Evolutionary conservation across 2,113 vertebrate genomes (phyloP).

Genomic region (Pipra filicauda): DNA sequence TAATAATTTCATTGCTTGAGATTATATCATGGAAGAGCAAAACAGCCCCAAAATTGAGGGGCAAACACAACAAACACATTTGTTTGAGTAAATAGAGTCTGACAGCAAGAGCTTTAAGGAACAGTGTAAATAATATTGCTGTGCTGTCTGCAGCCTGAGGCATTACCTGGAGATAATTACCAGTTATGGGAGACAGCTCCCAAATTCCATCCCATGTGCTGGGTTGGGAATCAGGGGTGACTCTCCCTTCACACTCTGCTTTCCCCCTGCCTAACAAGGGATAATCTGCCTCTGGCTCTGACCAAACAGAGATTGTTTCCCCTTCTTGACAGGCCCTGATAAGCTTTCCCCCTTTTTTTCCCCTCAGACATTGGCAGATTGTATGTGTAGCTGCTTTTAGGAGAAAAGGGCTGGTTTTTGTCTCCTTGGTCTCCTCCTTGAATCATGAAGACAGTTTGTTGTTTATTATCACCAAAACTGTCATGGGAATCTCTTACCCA

Average conservation of each 20-base stretch:
- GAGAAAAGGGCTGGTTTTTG: not conserved
- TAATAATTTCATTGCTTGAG: not conserved
- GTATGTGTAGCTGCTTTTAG: not conserved
- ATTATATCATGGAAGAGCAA: not conserved
- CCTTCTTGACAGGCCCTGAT: not conserved
- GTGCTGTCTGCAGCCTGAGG: not conserved
- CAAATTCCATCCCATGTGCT: not conserved
- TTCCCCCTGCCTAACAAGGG: not conserved
- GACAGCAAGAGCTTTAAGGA: not conserved
- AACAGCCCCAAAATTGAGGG: not conserved
- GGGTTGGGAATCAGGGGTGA: accelerated
- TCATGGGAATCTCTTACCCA: not conserved
- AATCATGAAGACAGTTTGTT: not conserved
- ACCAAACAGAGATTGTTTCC: not conserved
- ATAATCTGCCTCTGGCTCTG: not conserved
- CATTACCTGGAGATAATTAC: not conserved
- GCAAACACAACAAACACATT: not conserved
- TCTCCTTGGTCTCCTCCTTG: not conserved
- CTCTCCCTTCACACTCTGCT: not conserved
- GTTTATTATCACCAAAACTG: not conserved
- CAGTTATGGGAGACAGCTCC: not conserved
- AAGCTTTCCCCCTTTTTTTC: not conserved
- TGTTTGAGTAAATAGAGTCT: not conserved
- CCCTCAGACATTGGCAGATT: not conserved
- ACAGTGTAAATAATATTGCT: not conserved